Percentiles rank a stretch among this genome's conserved stretches.
Evolutionary conservation across 2,113 vertebrate genomes (phyloP).

Genomic region (Vulpes vulpes): DNA sequence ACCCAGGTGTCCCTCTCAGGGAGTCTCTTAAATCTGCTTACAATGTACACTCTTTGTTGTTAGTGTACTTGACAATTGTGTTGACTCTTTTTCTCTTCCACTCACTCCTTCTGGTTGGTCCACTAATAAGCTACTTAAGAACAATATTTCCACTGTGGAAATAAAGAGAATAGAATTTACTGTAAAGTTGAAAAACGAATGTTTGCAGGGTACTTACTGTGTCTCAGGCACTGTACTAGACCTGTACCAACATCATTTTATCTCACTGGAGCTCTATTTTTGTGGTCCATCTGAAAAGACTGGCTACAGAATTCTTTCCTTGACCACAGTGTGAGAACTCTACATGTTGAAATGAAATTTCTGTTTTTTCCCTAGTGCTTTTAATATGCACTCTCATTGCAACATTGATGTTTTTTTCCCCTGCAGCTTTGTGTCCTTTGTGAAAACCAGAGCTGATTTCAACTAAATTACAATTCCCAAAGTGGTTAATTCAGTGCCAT

Average conservation of each 20-base stretch:
- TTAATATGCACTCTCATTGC: neutral
- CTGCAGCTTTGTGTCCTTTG: neutral
- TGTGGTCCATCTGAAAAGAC: neutral
- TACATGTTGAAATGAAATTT: constrained; percentile 1
- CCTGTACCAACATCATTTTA: neutral
- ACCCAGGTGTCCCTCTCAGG: too few species aligned
- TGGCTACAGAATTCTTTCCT: neutral
- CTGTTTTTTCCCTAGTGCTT: constrained; percentile 3
- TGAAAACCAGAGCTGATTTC: neutral
- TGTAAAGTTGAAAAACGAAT: neutral
- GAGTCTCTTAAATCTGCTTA: neutral
- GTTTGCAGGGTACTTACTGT: neutral
- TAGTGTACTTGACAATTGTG: neutral
- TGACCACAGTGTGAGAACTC: neutral
- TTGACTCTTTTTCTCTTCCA: neutral
- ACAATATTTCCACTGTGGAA: neutral
- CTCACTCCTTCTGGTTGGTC: neutral
- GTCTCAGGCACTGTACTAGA: neutral
- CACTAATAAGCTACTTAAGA: neutral
- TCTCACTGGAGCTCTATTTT: neutral
- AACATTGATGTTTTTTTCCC: neutral
- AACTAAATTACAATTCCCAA: neutral
- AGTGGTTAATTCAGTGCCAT: neutral
- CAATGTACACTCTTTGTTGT: neutral
- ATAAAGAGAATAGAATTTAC: neutral